A percentile compares a stretch with the other conserved stretches of the same genome.
phyloP scores from a whole-genome alignment of 2,797 vertebrate genomes.

The Sebastiscus tertius region DNA sequence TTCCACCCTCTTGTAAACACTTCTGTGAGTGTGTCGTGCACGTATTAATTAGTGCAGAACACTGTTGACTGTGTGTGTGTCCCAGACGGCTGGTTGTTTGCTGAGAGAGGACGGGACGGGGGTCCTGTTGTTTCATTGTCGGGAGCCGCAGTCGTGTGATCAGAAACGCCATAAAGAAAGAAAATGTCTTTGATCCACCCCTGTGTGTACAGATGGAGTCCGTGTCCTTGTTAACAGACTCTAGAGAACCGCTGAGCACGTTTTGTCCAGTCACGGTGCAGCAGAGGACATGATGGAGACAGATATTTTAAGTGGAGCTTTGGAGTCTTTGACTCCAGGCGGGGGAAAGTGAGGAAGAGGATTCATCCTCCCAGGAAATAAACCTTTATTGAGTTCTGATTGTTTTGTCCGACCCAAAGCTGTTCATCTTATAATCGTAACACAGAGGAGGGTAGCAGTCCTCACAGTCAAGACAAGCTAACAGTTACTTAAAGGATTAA shows the following conservation, averaged over 20 bases:
- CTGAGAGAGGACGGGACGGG: neutral
- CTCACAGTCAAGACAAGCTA: neutral
- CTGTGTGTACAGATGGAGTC: neutral
- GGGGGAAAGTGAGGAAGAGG: neutral
- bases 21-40: neutral
- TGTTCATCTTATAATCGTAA: neutral
- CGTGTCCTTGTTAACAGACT: neutral
- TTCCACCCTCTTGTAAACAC: conserved; percentile 6
- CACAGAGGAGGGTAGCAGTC: neutral
- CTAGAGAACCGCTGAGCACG: neutral
- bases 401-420: neutral
- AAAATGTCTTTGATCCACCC: conserved; percentile 13
- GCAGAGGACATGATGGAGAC: neutral
- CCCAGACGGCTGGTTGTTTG: neutral
- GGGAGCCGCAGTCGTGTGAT: neutral
- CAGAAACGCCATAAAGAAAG: neutral
- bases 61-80: conserved; percentile 21
- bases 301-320: neutral
- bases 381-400: neutral
- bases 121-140: neutral
- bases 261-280: neutral
- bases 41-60: conserved; percentile 9
- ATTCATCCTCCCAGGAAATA: neutral
- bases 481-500: neutral
- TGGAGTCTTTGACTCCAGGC: neutral